Conservation (phyloP, 2,888 invertebrate genomes). For the Philaethria dido region DNA sequence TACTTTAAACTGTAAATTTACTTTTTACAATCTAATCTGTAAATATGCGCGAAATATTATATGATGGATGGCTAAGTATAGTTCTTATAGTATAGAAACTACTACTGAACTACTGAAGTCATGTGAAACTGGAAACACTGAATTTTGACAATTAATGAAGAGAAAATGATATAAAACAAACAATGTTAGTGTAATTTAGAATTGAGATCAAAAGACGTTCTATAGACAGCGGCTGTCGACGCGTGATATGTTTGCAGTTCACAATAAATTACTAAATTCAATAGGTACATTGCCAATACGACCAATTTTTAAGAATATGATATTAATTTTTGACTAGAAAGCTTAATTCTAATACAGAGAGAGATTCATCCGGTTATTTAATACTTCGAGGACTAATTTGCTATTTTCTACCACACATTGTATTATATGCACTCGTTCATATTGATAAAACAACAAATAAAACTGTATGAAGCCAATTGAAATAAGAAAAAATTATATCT, state of each 20-base stretch:
- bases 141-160: not conserved
- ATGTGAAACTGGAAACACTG: not conserved
- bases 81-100: not conserved
- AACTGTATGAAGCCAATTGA: not conserved
- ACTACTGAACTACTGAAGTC: not conserved
- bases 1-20: no score
- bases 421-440: constrained; percentile 7
- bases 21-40: no score
- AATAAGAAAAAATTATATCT: not conserved
- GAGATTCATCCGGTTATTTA: constrained; percentile 79
- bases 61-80: not conserved
- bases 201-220: constrained; percentile 37
- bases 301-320: constrained; percentile 39
- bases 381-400: constrained; percentile 66
- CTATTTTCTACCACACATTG: constrained; percentile 35
- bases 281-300: constrained; percentile 38
- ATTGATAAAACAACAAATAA: not conserved
- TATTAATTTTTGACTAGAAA: constrained; percentile 78
- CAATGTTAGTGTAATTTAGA: constrained; percentile 20
- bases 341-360: constrained; percentile 80
- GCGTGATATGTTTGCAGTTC: constrained; percentile 37
- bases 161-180: not conserved
- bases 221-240: constrained; percentile 21
- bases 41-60: not conserved
- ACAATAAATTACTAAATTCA: constrained; percentile 35